Conservation (phyloP, 2,797 vertebrate species). For the Nannoperca australis region DNA sequence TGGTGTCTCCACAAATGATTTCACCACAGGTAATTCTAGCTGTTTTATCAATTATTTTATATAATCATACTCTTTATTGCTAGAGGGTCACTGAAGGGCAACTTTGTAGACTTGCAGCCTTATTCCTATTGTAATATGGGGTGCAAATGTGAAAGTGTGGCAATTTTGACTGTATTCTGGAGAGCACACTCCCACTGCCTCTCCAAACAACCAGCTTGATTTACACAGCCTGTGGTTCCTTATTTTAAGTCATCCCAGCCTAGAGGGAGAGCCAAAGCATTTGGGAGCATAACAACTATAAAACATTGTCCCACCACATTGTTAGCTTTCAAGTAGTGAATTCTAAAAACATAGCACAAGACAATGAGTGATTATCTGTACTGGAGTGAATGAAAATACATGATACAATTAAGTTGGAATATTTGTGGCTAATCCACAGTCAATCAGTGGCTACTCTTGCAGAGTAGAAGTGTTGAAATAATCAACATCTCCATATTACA, state of each 20-base stretch:
- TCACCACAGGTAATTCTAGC: constrained; percentile 63
- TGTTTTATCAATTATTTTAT: constrained; percentile 27
- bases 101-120: neutral
- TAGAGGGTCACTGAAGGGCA: neutral
- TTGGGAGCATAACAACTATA: neutral
- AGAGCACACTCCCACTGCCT: neutral
- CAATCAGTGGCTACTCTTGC: neutral
- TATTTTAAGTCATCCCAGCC: constrained; percentile 5
- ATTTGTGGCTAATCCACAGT: neutral
- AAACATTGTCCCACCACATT: neutral
- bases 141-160: neutral
- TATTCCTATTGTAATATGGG: neutral
- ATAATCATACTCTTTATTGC: neutral
- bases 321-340: neutral
- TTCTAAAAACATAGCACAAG: neutral
- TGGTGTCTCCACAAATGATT: constrained; percentile 36
- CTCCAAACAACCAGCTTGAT: neutral
- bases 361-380: neutral
- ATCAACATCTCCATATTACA: neutral
- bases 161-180: neutral
- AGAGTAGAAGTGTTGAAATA: neutral
- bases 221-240: neutral
- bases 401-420: neutral
- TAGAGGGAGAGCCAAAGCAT: neutral
- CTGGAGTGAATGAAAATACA: neutral